Evolutionary conservation across 2,113 vertebrate species (phyloP), one percentile per base, ranked within the genome.

Genomic region (Manacus vitellinus): DNA sequence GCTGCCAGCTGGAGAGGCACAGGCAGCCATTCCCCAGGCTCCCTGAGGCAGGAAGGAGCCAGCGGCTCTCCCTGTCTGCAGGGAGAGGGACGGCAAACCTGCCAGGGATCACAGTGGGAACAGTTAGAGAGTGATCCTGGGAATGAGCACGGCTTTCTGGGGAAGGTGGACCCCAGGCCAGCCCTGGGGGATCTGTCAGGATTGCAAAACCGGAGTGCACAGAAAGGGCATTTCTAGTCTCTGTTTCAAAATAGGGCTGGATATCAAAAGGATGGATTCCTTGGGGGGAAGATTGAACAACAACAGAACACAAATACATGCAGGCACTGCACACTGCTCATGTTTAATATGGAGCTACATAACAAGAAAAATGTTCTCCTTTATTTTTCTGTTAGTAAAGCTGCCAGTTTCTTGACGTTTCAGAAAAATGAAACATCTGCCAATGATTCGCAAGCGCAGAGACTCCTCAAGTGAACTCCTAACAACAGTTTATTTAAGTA

Each of bases 341-440:
- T 75, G 56, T 80, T 87, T 89, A 44, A 70, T 39, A 33, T 39
- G 39, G 37, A 88, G 58, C 43, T 44, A 55, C 31, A 25, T 80
- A 93, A 85, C 33, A 66, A 76, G 67, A 91, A 81, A 33, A 56
- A 89, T 23, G 17, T 67, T 80, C 14, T 37, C n/a, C 39, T 14
- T 68, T 27, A 52, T 49, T 65, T 35, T 73, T 43, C 24, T 31
- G 24, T 30, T 31, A 82, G 66, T 44, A 84, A 88, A 86, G 68
- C 61, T 84, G 76, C 82, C 80, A 91, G 86, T 78, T 97, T 88
- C 68, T 76, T 85, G 49, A 75, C 23, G 44, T 71, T 78, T 95
- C 68, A 90, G 65, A 79, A 76, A 88, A 86, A 76, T 0, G 52
- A 92, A 82, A 75, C 74, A 92, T 92, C 92, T 96, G 93, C 47